phyloP scores from a whole-genome alignment of 2,888 invertebrate species.

The Poecilobothrus nobilitatus region DNA sequence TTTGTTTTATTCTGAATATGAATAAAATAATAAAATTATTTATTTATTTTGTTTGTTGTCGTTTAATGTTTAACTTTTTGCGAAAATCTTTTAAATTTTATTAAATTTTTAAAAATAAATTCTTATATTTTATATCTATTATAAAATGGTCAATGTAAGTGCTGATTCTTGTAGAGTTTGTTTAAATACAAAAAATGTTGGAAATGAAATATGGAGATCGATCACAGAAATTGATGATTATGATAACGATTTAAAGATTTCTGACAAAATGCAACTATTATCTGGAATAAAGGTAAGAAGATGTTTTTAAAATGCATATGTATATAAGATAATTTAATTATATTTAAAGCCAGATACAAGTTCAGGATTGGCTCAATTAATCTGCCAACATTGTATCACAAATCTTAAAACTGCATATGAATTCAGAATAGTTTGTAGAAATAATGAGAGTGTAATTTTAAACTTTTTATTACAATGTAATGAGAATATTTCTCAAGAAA shows the following conservation, averaged over 20 bases:
- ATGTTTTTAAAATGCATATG: not conserved
- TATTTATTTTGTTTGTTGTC: too few relatives aligned
- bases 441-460: not conserved
- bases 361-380: not conserved
- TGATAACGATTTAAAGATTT: not conserved
- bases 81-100: too few relatives aligned
- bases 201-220: not conserved
- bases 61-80: too few relatives aligned
- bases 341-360: not conserved
- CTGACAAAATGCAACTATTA: not conserved
- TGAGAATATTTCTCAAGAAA: not conserved
- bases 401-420: not conserved
- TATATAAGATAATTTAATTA: too few relatives aligned
- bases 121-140: too few relatives aligned
- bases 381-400: not conserved
- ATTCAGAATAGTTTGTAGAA: not conserved
- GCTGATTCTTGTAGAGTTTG: not conserved
- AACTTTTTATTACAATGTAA: not conserved
- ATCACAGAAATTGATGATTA: slow-evolving; percentile 3
- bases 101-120: too few relatives aligned
- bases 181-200: not conserved
- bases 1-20: too few relatives aligned
- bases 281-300: not conserved
- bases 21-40: too few relatives aligned
- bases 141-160: not conserved